Evolutionary conservation across 2,113 vertebrate species (phyloP), one percentile per base, ranked within the genome.

Genomic region (Melanocharis versteri): DNA sequence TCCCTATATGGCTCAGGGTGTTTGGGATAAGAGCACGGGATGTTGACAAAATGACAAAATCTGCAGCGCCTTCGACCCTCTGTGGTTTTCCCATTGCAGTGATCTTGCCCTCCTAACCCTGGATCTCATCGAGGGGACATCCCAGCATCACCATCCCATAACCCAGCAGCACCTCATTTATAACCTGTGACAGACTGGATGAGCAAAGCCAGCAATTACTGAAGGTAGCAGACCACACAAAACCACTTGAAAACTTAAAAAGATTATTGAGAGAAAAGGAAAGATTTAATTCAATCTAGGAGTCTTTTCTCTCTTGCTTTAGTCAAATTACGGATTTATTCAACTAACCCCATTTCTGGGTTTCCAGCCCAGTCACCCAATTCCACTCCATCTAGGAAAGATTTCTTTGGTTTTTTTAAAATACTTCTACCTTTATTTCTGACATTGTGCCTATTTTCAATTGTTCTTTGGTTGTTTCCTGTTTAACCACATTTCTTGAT

Each of bases 1-100:
- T 6, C 45, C 44, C 61, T 31, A 26, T 1, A 1, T 1, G 13
- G 2, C 37, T 22, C 8, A 1, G 37, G 45, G 45, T 8, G 33
- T 19, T 26, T 1, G 8, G 51, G 51, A 8, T 9, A 35, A 44
- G 31, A 11, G 21, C 51, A 31, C 16, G 18, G 44, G 31, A 37
- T 51, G 37, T 0, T 37, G 44, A 58, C 13, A 39, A n/a, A 75
- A 4, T 13, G 6, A 75, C 24, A 68, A 42, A 35, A 8, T 24
- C 80, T 62, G 47, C 35, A 51, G 26, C 17, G 16, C 2, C 13
- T 22, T 31, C 3, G 1, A 2, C 56, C 39, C 13, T 24, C 37
- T 17, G 68, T 37, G 47, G 10, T 14, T 37, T 72, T 6, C 47
- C 27, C 47, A 13, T 0, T 7, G 26, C 56, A 62, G 39, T 7